A percentile compares a stretch with the other conserved stretches of the same genome.
phyloP scores from a whole-genome alignment of 2,888 invertebrate species.

The Vanessa cardui region DNA sequence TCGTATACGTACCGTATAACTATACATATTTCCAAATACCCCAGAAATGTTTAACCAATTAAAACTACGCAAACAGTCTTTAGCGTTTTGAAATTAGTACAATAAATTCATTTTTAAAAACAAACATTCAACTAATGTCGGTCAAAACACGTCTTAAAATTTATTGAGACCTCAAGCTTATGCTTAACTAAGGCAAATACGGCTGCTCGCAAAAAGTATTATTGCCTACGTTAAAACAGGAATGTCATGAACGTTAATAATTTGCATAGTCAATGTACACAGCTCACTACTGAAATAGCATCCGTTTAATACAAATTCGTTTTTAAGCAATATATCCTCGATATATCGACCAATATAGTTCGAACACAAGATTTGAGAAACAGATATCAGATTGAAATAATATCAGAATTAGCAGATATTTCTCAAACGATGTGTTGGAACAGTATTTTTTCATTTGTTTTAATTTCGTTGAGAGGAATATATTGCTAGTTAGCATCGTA shows the following conservation, averaged over 20 bases:
- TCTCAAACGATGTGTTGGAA: constrained; percentile 44
- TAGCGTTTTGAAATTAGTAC: constrained; percentile 39
- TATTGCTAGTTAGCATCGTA: constrained; percentile 29
- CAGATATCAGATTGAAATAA: constrained; percentile 23
- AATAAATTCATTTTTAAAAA: constrained; percentile 41
- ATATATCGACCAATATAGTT: constrained; percentile 30
- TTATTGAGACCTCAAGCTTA: constrained; percentile 51
- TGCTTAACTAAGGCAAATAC: constrained; percentile 49
- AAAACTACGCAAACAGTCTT: constrained; percentile 48
- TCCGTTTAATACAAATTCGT: background rate
- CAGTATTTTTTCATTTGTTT: constrained; percentile 23
- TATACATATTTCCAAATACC: constrained; percentile 15
- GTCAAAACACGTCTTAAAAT: constrained; percentile 26
- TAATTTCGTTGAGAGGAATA: constrained; percentile 22
- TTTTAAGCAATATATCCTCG: constrained; percentile 21
- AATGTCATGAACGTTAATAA: constrained; percentile 57
- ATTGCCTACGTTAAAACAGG: constrained; percentile 50
- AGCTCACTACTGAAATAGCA: constrained; percentile 18
- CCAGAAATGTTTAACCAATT: constrained; percentile 27
- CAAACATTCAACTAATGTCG: constrained; percentile 44
- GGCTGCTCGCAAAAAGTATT: constrained; percentile 41
- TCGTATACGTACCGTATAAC: constrained; percentile 23
- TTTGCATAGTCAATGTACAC: constrained; percentile 38
- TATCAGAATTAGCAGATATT: constrained; percentile 28
- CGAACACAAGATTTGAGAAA: constrained; percentile 45